Conservation (phyloP, 2,888 invertebrate species). For the Spodoptera littoralis region DNA sequence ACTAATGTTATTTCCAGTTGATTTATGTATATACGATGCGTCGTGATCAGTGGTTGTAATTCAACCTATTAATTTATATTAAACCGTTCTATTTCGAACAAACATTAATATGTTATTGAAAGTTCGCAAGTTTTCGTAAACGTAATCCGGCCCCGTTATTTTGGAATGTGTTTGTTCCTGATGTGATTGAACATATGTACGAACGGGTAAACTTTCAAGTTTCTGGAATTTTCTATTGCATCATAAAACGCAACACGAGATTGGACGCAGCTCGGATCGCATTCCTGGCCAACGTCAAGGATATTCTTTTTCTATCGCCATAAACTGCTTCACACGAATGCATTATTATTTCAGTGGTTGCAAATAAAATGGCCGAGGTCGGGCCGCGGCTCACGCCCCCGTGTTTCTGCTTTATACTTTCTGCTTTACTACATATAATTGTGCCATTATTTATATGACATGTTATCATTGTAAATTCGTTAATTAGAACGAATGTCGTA, state of each 20-base stretch:
- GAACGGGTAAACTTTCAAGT: slow-evolving; percentile 11
- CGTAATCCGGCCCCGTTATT: no score
- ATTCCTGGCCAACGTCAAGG: slow-evolving; percentile 53
- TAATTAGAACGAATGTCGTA: neutral
- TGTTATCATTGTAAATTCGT: slow-evolving; percentile 6
- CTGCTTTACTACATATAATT: slow-evolving; percentile 6
- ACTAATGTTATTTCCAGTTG: no score
- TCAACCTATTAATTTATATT: no score
- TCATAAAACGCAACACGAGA: slow-evolving; percentile 32
- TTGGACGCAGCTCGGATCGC: slow-evolving; percentile 39
- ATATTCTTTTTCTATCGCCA: slow-evolving; percentile 56
- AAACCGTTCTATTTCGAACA: no score
- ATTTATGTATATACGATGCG: no score
- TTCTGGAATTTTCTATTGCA: slow-evolving; percentile 45
- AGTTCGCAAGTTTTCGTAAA: no score
- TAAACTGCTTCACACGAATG: slow-evolving; percentile 55
- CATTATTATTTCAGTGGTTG: slow-evolving; percentile 58
- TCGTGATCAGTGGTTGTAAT: no score
- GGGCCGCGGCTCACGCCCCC: slow-evolving; percentile 34
- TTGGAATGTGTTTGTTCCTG: neutral
- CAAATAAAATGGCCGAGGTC: slow-evolving; percentile 52
- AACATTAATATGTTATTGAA: no score
- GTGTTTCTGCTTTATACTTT: slow-evolving; percentile 10
- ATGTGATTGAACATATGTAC: slow-evolving; percentile 2
- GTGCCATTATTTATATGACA: slow-evolving; percentile 15